A percentile compares a stretch with the other conserved stretches of the same genome.
These are phyloP conservation scores for Oenanthe melanoleuca DNA, from an alignment of 2,113 vertebrate species.

Conservation along the genomic window DNA sequence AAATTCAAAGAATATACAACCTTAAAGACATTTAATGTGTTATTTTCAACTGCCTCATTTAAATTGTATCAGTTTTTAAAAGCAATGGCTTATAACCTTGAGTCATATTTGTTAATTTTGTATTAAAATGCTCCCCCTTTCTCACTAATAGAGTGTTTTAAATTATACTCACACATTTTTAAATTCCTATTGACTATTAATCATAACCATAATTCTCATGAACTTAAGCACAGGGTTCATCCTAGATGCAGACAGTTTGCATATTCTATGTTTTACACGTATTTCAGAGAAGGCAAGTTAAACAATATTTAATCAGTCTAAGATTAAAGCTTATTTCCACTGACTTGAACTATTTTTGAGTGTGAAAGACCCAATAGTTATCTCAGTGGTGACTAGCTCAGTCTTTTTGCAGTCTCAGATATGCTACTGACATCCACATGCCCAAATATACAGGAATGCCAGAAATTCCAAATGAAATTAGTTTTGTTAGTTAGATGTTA, in stretches of 20 bases:
- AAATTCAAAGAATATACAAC: slow-evolving; percentile 20
- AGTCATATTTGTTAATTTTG: slow-evolving; percentile 59
- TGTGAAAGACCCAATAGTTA: not conserved
- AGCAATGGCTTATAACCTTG: slow-evolving; percentile 17
- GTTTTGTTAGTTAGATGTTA: not conserved
- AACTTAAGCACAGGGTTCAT: slow-evolving; percentile 37
- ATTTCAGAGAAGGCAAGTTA: slow-evolving; percentile 14
- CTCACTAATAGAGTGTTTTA: slow-evolving; percentile 29
- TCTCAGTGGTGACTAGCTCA: not conserved
- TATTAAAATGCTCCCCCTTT: slow-evolving; percentile 58
- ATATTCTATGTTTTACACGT: not conserved
- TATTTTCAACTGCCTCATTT: slow-evolving; percentile 36
- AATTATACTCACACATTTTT: slow-evolving; percentile 38
- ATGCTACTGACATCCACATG: not conserved
- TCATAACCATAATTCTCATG: slow-evolving; percentile 1
- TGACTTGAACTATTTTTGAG: not conserved
- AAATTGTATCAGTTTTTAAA: slow-evolving; percentile 52
- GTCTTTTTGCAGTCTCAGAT: not conserved
- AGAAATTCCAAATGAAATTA: not conserved
- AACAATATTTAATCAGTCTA: not conserved
- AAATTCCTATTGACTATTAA: slow-evolving; percentile 64
- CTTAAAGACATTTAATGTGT: not conserved
- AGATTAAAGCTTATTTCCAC: not conserved
- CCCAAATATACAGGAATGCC: not conserved
- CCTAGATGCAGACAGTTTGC: slow-evolving; percentile 33